Evolutionary conservation across 1,140 invertebrate genomes (phyloP).

Genomic region (Xylocopa sonorina): DNA sequence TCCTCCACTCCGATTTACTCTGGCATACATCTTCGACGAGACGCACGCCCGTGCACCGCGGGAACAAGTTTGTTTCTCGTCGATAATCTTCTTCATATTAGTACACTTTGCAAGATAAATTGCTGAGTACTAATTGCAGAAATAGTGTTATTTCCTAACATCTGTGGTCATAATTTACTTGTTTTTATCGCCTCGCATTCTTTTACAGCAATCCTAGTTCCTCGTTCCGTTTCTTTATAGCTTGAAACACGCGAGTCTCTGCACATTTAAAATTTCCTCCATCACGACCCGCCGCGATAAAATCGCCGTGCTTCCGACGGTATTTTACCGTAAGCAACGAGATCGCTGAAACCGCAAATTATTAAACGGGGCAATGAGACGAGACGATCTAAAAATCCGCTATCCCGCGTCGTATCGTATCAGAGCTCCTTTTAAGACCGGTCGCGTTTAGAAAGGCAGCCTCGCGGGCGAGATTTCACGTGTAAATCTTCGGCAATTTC

Average conservation of each 20-base stretch:
- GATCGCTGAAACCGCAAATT: too few species aligned
- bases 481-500: slow-evolving; percentile 4
- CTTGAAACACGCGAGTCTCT: not conserved
- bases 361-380: too few species aligned
- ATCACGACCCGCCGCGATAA: not conserved
- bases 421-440: not conserved
- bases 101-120: too few species aligned
- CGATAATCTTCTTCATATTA: too few species aligned
- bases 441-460: not conserved
- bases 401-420: not conserved
- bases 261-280: not conserved
- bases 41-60: not conserved
- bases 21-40: too few species aligned
- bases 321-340: not conserved
- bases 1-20: not conserved
- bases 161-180: too few species aligned
- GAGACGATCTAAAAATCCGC: too few species aligned
- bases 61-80: too few species aligned
- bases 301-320: too few species aligned
- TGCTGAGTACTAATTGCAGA: not conserved
- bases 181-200: too few species aligned
- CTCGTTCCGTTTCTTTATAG: not conserved
- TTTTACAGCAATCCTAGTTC: not conserved
- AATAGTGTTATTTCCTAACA: not conserved
- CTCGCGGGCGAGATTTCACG: not conserved